These are phyloP conservation scores for Alectoris magna DNA, from an alignment of 2,797 vertebrate species.

Conservation along the genomic window DNA sequence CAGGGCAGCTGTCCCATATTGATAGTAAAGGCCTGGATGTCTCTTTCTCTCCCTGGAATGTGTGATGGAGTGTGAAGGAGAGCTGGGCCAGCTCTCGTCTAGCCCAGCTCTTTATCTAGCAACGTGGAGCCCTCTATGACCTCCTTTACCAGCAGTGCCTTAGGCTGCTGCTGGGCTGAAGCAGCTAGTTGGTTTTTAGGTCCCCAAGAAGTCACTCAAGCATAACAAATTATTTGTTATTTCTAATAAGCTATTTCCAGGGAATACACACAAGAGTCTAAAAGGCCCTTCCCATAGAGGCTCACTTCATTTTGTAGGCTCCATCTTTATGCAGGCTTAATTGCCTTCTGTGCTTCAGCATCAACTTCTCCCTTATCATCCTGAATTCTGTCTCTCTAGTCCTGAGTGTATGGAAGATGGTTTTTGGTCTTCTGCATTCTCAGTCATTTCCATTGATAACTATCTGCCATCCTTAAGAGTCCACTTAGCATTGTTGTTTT, in stretches of 20 bases:
- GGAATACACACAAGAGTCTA: background rate
- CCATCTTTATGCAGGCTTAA: background rate
- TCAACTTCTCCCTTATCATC: background rate
- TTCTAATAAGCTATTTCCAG: background rate
- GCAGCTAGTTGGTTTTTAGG: background rate
- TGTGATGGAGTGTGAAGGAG: background rate
- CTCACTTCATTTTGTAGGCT: background rate
- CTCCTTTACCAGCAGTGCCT: background rate
- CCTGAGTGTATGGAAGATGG: background rate
- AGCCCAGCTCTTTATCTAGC: background rate
- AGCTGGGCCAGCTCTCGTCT: background rate
- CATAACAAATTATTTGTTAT: background rate
- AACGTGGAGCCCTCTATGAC: background rate
- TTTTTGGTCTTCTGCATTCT: background rate
- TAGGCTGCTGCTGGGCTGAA: background rate
- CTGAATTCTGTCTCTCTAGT: background rate
- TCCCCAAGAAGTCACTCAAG: background rate
- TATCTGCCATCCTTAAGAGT: background rate
- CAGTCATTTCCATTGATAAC: background rate
- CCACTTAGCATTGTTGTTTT: background rate
- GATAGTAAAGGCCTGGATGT: background rate
- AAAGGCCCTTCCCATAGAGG: background rate
- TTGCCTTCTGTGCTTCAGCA: background rate
- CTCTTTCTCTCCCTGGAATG: background rate
- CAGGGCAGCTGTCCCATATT: background rate